Conservation (phyloP, 2,113 vertebrate genomes). For the Brachyhypopomus occidentalis region DNA sequence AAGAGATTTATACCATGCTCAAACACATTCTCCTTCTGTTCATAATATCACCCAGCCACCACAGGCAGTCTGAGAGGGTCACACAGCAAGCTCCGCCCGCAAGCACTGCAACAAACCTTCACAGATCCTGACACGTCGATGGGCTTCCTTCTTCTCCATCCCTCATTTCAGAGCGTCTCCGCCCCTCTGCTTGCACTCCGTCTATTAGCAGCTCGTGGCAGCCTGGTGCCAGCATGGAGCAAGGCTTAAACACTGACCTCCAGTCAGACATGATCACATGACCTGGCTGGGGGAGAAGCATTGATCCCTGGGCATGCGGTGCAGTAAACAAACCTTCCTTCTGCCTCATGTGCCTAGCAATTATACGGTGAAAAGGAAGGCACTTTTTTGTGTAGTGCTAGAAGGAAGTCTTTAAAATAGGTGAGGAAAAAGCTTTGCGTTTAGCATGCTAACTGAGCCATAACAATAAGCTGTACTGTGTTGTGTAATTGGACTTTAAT, state of each 20-base stretch:
- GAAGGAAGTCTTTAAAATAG: constrained; percentile 51
- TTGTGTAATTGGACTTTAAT: constrained; percentile 13
- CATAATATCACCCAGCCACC: background rate
- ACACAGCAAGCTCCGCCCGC: constrained; percentile 46
- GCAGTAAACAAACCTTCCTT: constrained; percentile 69
- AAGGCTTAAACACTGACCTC: constrained; percentile 65
- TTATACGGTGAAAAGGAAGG: constrained; percentile 68
- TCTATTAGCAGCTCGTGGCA: constrained; percentile 58
- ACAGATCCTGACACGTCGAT: constrained; percentile 70
- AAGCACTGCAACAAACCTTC: constrained; percentile 66
- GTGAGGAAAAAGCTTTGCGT: constrained; percentile 39
- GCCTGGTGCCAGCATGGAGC: constrained; percentile 57
- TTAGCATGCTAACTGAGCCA: constrained; percentile 49
- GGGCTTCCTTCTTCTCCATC: constrained; percentile 62
- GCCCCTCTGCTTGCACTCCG: constrained; percentile 54
- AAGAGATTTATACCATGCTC: constrained; percentile 4
- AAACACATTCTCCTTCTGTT: background rate
- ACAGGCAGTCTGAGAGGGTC: constrained; percentile 55
- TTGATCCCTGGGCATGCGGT: constrained; percentile 65
- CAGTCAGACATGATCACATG: constrained; percentile 67
- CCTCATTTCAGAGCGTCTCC: constrained; percentile 60
- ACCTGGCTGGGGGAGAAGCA: constrained; percentile 60
- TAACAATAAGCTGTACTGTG: constrained; percentile 40
- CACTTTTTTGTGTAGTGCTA: constrained; percentile 58
- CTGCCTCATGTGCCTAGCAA: constrained; percentile 66